Evolutionary conservation across 2,113 vertebrate genomes (phyloP), one percentile per base, ranked within the genome.

Genomic region (Microtus oregoni): DNA sequence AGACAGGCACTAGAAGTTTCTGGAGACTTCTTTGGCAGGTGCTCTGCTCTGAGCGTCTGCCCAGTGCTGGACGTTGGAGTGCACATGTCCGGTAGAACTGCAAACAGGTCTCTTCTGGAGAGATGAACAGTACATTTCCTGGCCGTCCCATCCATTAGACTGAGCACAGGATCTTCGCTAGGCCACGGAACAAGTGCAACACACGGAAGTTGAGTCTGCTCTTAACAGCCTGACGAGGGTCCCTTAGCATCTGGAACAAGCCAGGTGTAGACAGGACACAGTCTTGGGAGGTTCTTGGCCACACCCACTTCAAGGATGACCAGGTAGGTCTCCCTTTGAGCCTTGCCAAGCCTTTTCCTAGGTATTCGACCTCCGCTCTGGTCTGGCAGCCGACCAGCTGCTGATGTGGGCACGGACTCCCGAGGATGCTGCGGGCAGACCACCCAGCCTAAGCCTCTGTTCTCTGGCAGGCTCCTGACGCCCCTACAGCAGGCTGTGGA

Each of bases 31-130:
- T 47, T 55, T 55, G 32, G 32, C 20, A 28, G 14, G 19, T 30
- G 7, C 20, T 14, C 52, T 32, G 70, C 52, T 89, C 30, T 19
- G 2, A 14, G 38, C 11, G 14, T 15, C 78, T 35, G 28, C 50
- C 65, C 5, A 4, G 8, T 8, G 30, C 30, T 47, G 41, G 28
- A 6, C 0, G 19, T 38, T 24, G 38, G 10, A 3, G 13, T 14
- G 24, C 38, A 2, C 52, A 14, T 30, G 19, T 22, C 26, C 7
- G 12, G 38, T 1, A 17, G 14, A 38, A 15, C n/a, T 10, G 19
- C 12, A 47, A 24, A 28, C 28, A 24, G 30, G 63, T 26, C 86
- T 89, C 44, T 3, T 79, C 20, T 67, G 28, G 7, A 32, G 26
- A 24, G 35, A 3, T 19, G 13, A 3, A 17, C 30, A 19, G 73